Evolutionary conservation across 1,140 invertebrate genomes (phyloP).

Genomic region (Phenacoccus solenopsis): DNA sequence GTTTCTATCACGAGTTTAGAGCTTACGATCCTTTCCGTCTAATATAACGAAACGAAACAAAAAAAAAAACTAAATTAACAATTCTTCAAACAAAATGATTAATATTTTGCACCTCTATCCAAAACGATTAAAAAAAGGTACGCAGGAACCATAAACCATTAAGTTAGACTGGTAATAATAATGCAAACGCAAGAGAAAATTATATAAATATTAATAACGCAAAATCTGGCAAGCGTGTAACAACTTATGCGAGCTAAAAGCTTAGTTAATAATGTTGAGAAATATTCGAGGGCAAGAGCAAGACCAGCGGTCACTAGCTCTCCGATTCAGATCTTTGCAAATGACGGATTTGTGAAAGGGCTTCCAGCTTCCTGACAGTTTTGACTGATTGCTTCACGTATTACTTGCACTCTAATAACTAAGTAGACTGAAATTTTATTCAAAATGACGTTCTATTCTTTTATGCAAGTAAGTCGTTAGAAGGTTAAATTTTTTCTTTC

Average conservation of each 20-base stretch:
- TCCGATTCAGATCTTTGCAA: conserved; percentile 10
- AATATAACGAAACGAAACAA: too few species aligned
- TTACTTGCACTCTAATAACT: conserved; percentile 5
- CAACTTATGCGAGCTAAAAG: conserved; percentile 6
- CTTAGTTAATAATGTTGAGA: not conserved
- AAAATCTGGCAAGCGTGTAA: conserved; percentile 14
- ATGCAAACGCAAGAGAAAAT: not conserved
- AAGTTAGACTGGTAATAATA: too few species aligned
- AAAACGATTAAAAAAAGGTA: too few species aligned
- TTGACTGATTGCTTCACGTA: conserved; percentile 10
- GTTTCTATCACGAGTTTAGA: too few species aligned
- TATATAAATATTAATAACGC: conserved; percentile 5
- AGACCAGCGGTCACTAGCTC: conserved; percentile 8
- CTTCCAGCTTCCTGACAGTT: conserved; percentile 5
- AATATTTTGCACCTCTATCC: too few species aligned
- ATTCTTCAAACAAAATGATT: too few species aligned
- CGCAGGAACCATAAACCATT: too few species aligned
- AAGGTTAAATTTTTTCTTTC: not conserved
- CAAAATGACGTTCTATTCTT: not conserved
- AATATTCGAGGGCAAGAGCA: not conserved
- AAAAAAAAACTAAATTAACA: too few species aligned
- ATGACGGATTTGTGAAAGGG: conserved; percentile 5
- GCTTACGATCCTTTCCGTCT: too few species aligned
- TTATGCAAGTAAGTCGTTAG: not conserved
- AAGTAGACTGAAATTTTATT: not conserved